Evolutionary conservation across 2,797 vertebrate species (phyloP).

Genomic region (Xerus rutilus): DNA sequence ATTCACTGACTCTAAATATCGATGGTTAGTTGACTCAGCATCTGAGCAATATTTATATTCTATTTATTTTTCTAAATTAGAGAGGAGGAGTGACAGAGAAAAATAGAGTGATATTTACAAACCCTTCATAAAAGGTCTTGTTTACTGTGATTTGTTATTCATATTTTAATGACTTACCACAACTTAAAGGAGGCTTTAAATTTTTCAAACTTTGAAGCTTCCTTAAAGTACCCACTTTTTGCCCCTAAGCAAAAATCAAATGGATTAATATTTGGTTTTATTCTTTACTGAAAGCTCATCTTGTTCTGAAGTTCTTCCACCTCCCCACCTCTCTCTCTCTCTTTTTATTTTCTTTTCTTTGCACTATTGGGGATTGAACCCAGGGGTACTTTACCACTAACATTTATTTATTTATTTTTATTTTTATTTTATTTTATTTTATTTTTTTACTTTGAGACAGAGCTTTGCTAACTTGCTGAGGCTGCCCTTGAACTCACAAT

Average conservation of each 20-base stretch:
- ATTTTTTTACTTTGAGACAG: too few species aligned
- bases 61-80: constrained; percentile 69
- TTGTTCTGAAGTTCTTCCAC: not conserved
- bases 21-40: constrained; percentile 31
- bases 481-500: too few species aligned
- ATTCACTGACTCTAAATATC: not conserved
- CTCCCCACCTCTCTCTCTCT: too few species aligned
- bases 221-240: not conserved
- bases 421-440: too few species aligned
- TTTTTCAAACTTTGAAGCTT: not conserved
- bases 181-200: constrained; percentile 23
- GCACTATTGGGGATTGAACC: too few species aligned
- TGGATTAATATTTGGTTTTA: not conserved
- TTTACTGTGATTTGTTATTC: constrained; percentile 52
- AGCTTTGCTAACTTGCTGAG: too few species aligned
- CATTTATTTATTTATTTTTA: too few species aligned
- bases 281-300: not conserved
- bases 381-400: too few species aligned
- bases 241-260: not conserved
- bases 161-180: constrained; percentile 63
- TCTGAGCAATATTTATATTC: not conserved
- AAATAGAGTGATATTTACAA: constrained; percentile 78
- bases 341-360: too few species aligned
- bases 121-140: constrained; percentile 72
- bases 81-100: constrained; percentile 61